Conservation (phyloP, 2,888 invertebrate species). For the Rhagonycha lutea region DNA sequence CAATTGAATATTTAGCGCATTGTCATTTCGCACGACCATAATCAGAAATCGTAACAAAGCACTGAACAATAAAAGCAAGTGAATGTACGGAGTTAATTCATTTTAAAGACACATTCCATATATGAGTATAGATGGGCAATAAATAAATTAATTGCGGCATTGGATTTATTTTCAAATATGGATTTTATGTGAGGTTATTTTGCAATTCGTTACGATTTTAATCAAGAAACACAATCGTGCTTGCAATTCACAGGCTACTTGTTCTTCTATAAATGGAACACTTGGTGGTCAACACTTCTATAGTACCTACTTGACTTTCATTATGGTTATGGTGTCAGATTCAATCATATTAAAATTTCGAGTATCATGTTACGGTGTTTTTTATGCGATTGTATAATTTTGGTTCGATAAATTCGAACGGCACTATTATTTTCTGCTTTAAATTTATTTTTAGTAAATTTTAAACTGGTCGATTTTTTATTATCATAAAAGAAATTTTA, state of each 20-base stretch:
- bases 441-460: too few species aligned
- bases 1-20: neutral
- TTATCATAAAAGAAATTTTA: too few species aligned
- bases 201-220: constrained; percentile 5
- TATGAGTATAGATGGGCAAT: neutral
- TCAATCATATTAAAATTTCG: neutral
- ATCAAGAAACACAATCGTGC: constrained; percentile 4
- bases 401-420: too few species aligned
- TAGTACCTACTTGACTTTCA: constrained; percentile 2
- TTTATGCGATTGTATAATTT: too few species aligned
- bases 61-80: neutral
- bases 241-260: constrained; percentile 11
- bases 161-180: constrained; percentile 5
- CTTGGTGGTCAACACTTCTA: constrained; percentile 7
- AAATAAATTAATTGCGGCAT: neutral
- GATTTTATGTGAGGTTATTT: constrained; percentile 5
- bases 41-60: neutral
- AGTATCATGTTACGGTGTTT: neutral
- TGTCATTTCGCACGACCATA: too few species aligned
- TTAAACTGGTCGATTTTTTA: too few species aligned
- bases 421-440: too few species aligned
- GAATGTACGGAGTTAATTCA: neutral
- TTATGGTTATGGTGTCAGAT: constrained; percentile 19
- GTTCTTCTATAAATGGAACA: constrained; percentile 21
- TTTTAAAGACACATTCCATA: neutral